Evolutionary conservation across 1,140 invertebrate species (phyloP).

Genomic region (Agrypnia vestita): DNA sequence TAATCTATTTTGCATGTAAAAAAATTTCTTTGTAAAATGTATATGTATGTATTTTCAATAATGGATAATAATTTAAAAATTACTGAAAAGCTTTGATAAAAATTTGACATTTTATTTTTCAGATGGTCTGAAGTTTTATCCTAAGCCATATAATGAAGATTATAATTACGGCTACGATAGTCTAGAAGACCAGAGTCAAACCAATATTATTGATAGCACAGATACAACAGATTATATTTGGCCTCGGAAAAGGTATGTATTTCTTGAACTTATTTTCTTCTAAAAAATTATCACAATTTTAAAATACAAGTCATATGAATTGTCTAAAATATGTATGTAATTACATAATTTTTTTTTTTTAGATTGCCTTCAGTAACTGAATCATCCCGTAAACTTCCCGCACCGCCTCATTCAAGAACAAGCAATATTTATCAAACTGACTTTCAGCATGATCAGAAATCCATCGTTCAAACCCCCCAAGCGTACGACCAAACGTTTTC

Average conservation of each 20-base stretch:
- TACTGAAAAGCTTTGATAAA: background rate
- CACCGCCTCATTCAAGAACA: constrained; percentile 49
- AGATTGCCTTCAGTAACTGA: constrained; percentile 58
- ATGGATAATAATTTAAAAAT: too few relatives aligned
- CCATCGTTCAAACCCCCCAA: constrained; percentile 14
- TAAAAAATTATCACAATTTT: background rate
- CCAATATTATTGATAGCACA: constrained; percentile 47
- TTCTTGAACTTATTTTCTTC: background rate
- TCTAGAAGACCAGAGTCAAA: constrained; percentile 64
- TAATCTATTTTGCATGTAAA: too few relatives aligned
- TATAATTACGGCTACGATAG: constrained; percentile 82
- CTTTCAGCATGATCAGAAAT: constrained; percentile 51
- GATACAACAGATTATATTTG: constrained; percentile 52
- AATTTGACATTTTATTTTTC: constrained; percentile 33
- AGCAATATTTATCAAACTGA: constrained; percentile 48
- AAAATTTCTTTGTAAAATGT: too few relatives aligned
- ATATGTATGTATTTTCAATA: too few relatives aligned
- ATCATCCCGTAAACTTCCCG: constrained; percentile 55
- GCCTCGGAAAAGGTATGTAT: constrained; percentile 57
- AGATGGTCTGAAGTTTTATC: constrained; percentile 56
- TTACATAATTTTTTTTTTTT: constrained; percentile 11
- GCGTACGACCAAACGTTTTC: constrained; percentile 12
- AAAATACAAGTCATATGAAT: too few relatives aligned
- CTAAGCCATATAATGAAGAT: constrained; percentile 78
- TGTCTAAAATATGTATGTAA: background rate